phyloP scores from a whole-genome alignment of 1,140 invertebrate genomes.

The Pararge aegeria region DNA sequence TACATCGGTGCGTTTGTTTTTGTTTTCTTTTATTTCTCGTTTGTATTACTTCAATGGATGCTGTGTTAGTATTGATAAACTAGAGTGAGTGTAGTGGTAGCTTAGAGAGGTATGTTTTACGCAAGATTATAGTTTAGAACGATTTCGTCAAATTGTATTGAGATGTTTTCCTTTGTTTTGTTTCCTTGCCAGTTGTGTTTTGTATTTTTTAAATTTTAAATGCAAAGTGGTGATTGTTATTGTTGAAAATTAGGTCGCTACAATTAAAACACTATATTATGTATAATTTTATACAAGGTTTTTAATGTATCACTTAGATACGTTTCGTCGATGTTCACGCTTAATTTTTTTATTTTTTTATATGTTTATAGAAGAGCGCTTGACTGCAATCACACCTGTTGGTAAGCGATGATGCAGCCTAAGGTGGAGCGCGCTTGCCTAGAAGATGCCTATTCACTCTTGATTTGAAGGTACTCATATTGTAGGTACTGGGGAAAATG shows the following conservation, averaged over 20 bases:
- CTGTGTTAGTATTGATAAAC: neutral
- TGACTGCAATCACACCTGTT: no score
- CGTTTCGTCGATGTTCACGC: no score
- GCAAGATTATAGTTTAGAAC: neutral
- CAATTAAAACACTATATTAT: no score
- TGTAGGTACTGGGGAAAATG: no score
- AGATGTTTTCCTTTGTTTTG: neutral
- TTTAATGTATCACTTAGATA: no score
- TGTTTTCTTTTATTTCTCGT: neutral
- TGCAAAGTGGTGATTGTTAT: neutral
- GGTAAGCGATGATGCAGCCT: no score
- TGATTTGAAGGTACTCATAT: no score
- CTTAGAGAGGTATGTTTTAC: neutral
- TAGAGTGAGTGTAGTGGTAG: neutral
- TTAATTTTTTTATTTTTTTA: no score
- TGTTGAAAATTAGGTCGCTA: neutral
- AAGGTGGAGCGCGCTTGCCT: no score
- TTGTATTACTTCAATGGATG: neutral
- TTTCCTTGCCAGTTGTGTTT: neutral
- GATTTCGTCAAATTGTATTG: slow-evolving; percentile 3
- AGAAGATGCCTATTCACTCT: no score
- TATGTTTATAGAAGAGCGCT: no score
- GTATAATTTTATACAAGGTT: no score
- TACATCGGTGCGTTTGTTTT: neutral
- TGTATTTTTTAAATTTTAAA: neutral